Evolutionary conservation across 2,888 invertebrate genomes (phyloP), one percentile per base, ranked within the genome.

Genomic region (Caenorhabditis imperialis): DNA sequence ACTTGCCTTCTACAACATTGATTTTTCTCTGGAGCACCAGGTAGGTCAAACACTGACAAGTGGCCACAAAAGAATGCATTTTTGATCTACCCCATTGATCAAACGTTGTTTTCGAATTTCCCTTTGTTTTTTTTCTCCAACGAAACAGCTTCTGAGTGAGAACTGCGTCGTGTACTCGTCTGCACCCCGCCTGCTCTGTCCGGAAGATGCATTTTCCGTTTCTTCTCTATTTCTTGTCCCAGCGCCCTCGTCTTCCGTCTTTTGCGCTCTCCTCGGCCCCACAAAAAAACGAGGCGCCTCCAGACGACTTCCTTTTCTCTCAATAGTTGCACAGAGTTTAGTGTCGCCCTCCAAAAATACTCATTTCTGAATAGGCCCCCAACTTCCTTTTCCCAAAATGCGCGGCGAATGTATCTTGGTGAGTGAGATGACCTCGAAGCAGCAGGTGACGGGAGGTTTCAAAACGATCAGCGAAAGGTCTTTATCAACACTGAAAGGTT

Each of bases 21-120:
- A 99, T 90, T 99, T 99, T 90, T 96, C 97, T 0, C 91, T 99
- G 76, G 95, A 95, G 91, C 93, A 95, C 85, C 99, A 99, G 89
- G 90, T 99, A 61, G 91, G 94, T 78, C 89, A 33, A 50, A 30
- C 14, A 1, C 30, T n/a, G n/a, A n/a, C n/a, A 35, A 35, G 6
- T 30, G 10, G 10, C 6, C 6, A 30, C 30, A 30, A 30, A 30
- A 30, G 30, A 6, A 10, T 10, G 30, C 30, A 6, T 7, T 7
- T 30, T 30, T 7, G 6, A 7, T 30, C 6, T 30, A 30, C 10
- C 10, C 30, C 30, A 7, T 30, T 30, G 10, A 6, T 30, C 30
- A n/a, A n/a, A n/a, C n/a, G n/a, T n/a, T n/a, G n/a, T n/a, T n/a
- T n/a, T n/a, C n/a, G n/a, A n/a, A n/a, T 30, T 30, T 30, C 30